Base-by-base conservation (phyloP, 2,888 invertebrate species). In the Steromphala cineraria region DNA sequence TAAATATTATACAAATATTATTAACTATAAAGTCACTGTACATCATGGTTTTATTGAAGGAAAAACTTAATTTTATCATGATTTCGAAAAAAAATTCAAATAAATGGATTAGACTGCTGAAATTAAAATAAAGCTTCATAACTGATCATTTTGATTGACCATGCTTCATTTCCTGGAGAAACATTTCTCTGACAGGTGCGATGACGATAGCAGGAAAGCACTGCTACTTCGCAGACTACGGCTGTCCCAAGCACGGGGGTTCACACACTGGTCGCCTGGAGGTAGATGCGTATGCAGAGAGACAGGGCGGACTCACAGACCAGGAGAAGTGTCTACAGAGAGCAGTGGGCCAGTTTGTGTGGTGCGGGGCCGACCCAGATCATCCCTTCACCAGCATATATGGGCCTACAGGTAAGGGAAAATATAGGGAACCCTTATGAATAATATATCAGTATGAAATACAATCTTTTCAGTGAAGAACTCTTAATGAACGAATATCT, bases 401-500 rank as follows among this genome's bases (percentile, higher is more conserved):
- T 53, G 80, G 84, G 67, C 89, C 89, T 13, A 87, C 89, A 81
- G 89, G 89, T 88, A 79, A 46, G 36, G 2, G 36, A 36, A 36
- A 2, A 36, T 4, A 7, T 4, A 4, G 36, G 2, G 36, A 36
- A 7, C 4, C 4, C 36, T 2, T 4, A 4, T 36, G 36, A 7
- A 36, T 7, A 36, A n/a, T n/a, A n/a, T n/a, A n/a, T n/a, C n/a
- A n/a, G n/a, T n/a, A n/a, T n/a, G n/a, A n/a, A n/a, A n/a, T n/a
- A n/a, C n/a, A n/a, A n/a, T n/a, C n/a, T n/a, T n/a, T n/a, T n/a
- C n/a, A n/a, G n/a, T n/a, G n/a, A n/a, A n/a, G n/a, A n/a, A n/a
- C n/a, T n/a, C n/a, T n/a, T n/a, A n/a, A n/a, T n/a, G n/a, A n/a
- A n/a, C n/a, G n/a, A n/a, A n/a, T n/a, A n/a, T n/a, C n/a, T n/a